phyloP scores from a whole-genome alignment of 2,113 vertebrate genomes.

The Holacanthus passer region DNA sequence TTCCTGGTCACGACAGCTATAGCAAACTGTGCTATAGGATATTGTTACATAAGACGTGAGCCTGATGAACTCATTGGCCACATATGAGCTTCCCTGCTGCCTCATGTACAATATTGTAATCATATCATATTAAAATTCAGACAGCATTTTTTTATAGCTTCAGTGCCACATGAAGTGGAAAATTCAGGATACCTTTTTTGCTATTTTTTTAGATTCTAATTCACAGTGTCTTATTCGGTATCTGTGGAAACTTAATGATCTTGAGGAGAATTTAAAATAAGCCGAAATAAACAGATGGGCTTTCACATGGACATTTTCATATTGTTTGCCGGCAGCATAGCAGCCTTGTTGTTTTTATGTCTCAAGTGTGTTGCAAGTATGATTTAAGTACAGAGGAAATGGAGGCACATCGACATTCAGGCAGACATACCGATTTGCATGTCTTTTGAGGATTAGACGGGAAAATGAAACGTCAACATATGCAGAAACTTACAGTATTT shows the following conservation, averaged over 20 bases:
- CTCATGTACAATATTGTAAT: background rate
- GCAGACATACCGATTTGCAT: background rate
- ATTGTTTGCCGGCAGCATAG: no score
- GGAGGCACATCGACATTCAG: background rate
- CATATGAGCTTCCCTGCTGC: background rate
- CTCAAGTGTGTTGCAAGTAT: background rate
- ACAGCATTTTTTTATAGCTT: background rate
- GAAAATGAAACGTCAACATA: background rate
- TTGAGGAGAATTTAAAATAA: background rate
- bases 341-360: background rate
- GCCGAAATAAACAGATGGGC: no score
- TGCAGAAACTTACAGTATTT: no score
- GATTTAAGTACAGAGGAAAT: background rate
- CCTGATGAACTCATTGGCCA: background rate
- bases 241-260: background rate
- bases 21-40: slow-evolving; percentile 16
- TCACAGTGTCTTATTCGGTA: background rate
- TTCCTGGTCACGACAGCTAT: slow-evolving; percentile 3
- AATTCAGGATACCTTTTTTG: background rate
- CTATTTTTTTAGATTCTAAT: background rate
- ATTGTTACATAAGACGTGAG: slow-evolving; percentile 31
- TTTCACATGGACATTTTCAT: background rate
- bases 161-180: background rate
- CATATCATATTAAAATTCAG: no score
- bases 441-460: background rate